phyloP scores from a whole-genome alignment of 2,797 vertebrate genomes.

The Aulostomus chinensis region DNA sequence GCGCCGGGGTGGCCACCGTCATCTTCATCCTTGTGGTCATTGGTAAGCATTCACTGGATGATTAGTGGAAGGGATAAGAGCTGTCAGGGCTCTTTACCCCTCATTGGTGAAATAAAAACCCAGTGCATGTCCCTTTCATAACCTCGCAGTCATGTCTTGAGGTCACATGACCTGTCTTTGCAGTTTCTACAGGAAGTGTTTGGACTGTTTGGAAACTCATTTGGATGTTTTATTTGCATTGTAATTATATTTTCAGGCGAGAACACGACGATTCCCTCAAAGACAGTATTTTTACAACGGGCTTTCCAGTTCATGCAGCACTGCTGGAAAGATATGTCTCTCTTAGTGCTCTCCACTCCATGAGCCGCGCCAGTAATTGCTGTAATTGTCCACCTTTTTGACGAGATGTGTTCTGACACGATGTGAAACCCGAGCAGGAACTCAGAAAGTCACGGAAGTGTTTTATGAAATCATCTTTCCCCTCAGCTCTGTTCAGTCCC shows the following conservation, averaged over 20 bases:
- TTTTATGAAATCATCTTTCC: slow-evolving; percentile 28
- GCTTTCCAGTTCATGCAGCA: no score
- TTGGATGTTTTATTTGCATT: no score
- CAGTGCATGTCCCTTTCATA: slow-evolving; percentile 1
- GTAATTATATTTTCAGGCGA: no score
- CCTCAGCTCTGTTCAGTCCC: slow-evolving; percentile 21
- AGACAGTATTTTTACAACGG: no score
- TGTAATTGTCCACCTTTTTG: slow-evolving; percentile 60
- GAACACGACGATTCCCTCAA: no score
- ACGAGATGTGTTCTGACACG: slow-evolving; percentile 47
- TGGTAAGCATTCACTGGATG: slow-evolving; percentile 80
- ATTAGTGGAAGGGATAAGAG: neutral
- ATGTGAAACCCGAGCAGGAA: slow-evolving; percentile 39
- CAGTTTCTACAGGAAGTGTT: no score
- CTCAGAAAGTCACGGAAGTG: slow-evolving; percentile 16
- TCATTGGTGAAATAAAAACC: slow-evolving; percentile 5
- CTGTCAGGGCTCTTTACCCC: slow-evolving; percentile 8
- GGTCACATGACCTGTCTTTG: no score
- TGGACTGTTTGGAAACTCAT: no score
- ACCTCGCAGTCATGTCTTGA: slow-evolving; percentile 18
- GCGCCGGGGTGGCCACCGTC: slow-evolving; percentile 85
- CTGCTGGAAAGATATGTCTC: no score
- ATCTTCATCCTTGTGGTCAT: slow-evolving; percentile 91
- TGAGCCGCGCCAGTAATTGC: slow-evolving; percentile 60
- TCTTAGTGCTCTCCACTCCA: slow-evolving; percentile 23